Base-by-base conservation (phyloP, 1,140 invertebrate genomes). In the Heliothis subflexa region DNA sequence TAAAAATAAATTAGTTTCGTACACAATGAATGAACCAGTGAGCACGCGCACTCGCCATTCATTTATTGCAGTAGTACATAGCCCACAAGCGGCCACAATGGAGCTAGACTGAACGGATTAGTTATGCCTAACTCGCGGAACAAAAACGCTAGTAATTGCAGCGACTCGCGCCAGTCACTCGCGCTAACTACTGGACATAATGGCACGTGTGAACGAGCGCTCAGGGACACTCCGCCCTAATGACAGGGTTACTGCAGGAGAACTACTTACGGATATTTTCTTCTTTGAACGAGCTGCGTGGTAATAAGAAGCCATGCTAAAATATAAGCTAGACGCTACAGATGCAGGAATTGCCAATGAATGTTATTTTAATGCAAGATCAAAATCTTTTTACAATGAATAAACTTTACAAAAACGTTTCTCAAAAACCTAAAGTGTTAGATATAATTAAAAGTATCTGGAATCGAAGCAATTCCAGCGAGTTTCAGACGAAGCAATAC, bases 61-160 rank as follows among this genome's bases (percentile, higher is more conserved):
- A 52, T 28, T 70, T 18, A 70, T 52, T 70, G 47, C 66, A 49
- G 66, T 16, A 50, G 66, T 47, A 16, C 54, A 40, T 55, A 10
- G 54, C 57, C 13, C 9, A 18, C 25, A 12, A 12, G 12, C 13
- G 40, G 16, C 12, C 45, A 70, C 66, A 70, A 70, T 52, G 64
- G 16, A 68, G 45, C 47, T 49, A 70, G 47, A 70, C 47, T 52
- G 45, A 49, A 70, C 66, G 66, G 66, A 70, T 70, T 70, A 70
- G 66, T 70, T 70, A 50, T 70, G 66, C 45, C 64, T 70, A 50
- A 70, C 18, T 50, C 66, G 21, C 21, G 66, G 66, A 70, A 70
- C 66, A 70, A 70, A 70, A 70, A 70, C 18, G 18, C 28, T 13
- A 49, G 3, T 70, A 70, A 70, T 70, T 70, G 21, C 64, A 16